A percentile compares a stretch with the other conserved stretches of the same genome.
These are phyloP conservation scores for Lamellibrachia satsuma DNA, from an alignment of 2,888 invertebrate genomes.

Conservation along the genomic window DNA sequence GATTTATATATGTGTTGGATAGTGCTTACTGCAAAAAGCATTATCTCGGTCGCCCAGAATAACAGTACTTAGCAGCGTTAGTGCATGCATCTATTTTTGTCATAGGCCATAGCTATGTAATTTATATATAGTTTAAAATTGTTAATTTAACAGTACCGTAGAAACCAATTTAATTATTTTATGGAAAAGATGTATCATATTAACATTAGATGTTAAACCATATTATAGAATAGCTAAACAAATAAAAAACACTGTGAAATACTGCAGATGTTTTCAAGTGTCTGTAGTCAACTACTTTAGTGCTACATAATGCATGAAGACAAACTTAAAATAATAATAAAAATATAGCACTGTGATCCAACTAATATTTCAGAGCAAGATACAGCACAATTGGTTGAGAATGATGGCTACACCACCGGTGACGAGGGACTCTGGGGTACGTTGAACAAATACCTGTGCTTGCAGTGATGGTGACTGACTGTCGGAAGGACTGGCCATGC, in stretches of 20 bases:
- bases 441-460: constrained; percentile 69
- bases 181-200: background rate
- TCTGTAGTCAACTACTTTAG: too few relatives aligned
- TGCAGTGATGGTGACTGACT: constrained; percentile 81
- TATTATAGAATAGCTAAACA: too few relatives aligned
- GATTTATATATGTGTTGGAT: background rate
- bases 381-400: too few relatives aligned
- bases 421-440: background rate
- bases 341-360: too few relatives aligned
- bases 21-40: background rate
- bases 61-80: background rate
- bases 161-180: background rate
- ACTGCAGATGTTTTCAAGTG: too few relatives aligned
- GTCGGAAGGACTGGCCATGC: constrained; percentile 84
- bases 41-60: background rate
- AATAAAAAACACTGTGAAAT: too few relatives aligned
- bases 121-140: background rate
- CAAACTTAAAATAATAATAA: too few relatives aligned
- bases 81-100: background rate
- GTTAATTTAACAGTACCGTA: background rate
- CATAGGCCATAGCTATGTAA: background rate
- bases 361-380: too few relatives aligned
- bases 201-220: too few relatives aligned
- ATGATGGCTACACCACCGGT: too few relatives aligned
- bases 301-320: too few relatives aligned